Evolutionary conservation across 2,888 invertebrate species (phyloP).

Genomic region (Empis livida): DNA sequence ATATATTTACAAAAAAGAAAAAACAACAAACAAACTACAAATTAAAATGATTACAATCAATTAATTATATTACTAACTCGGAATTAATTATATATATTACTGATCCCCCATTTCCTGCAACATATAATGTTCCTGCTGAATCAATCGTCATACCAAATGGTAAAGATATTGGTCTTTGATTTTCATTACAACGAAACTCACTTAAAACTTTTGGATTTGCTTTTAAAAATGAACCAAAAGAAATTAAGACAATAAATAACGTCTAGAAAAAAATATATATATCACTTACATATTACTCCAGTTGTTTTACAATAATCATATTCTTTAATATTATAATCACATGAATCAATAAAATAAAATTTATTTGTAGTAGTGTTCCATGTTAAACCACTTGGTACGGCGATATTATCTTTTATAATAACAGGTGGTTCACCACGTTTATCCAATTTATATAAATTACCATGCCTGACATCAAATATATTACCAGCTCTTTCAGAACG

Average conservation of each 20-base stretch:
- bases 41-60: background rate
- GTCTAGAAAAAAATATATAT: background rate
- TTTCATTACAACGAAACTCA: conserved; percentile 36
- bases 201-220: conserved; percentile 45
- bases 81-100: conserved; percentile 38
- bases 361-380: conserved; percentile 54
- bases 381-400: conserved; percentile 65
- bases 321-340: conserved; percentile 49
- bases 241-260: background rate
- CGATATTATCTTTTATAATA: conserved; percentile 34
- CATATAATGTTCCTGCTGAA: conserved; percentile 62
- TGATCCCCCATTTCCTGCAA: conserved; percentile 58
- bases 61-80: conserved; percentile 24
- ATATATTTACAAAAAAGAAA: too few species aligned
- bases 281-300: conserved; percentile 46
- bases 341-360: conserved; percentile 65
- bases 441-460: conserved; percentile 28
- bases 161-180: conserved; percentile 33
- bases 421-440: conserved; percentile 20
- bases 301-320: conserved; percentile 59
- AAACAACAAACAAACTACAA: background rate
- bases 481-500: conserved; percentile 24
- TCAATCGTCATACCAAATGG: conserved; percentile 73
- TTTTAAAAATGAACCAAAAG: conserved; percentile 31
- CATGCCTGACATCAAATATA: conserved; percentile 17